Base-by-base conservation (phyloP, 2,797 vertebrate genomes). In the Crocidura indochinensis region DNA sequence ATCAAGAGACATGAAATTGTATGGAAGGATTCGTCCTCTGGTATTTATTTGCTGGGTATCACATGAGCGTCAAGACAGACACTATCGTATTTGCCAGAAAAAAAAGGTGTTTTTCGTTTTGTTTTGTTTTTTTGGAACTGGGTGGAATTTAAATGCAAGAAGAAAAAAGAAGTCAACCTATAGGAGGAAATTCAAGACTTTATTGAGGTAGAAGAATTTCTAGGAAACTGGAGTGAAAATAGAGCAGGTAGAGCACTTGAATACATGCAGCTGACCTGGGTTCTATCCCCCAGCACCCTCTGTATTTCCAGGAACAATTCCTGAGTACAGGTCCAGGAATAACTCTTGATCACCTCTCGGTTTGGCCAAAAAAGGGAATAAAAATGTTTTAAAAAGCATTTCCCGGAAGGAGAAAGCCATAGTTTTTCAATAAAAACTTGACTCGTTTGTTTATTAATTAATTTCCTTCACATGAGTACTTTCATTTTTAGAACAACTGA, bases 401-500 rank as follows among this genome's bases (percentile, higher is more conserved):
- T 92, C 85, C 31, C 67, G 84, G 87, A 80, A 80, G 93, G 89
- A 73, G 91, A 95, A 90, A 80, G 74, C 93, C 83, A 46, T 65
- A 53, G 90, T 20, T 69, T 92, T 89, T 73, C 24, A 87, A 90
- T 46, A 27, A 91, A 95, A 91, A 92, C 83, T 90, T 94, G 86
- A 53, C 87, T 91, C 24, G 68, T 89, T 92, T 75, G 83, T 75
- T 95, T 83, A 94, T 93, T 93, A 90, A 90, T 93, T 87, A 92
- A 86, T 93, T 94, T 95, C 91, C 90, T 91, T 95, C 88, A 75
- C 77, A 90, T 80, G 86, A 91, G 88, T 95, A 91, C 80, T 84
- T 93, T 95, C 94, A 96, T 93, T 96, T 96, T 96, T 94, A 95
- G 92, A 94, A 88, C 92, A 95, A 95, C 60, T 91, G 94, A 93